A percentile compares a stretch with the other conserved stretches of the same genome.
Conservation (phyloP, 2,888 invertebrate genomes). For the Xestia xanthographa region DNA sequence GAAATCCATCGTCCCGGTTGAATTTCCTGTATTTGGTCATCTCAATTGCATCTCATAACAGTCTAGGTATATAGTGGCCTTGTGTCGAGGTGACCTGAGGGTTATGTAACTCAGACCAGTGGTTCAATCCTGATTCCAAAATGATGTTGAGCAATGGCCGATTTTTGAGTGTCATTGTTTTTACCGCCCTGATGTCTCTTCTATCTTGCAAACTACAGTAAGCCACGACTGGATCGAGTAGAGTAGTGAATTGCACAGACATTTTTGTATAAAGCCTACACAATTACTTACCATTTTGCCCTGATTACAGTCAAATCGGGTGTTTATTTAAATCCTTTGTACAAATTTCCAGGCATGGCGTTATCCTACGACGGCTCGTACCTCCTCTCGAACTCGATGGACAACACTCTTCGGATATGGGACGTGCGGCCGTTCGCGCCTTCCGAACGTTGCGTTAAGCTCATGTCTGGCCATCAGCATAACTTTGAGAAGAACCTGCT, state of each 20-base stretch:
- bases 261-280: not conserved
- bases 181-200: not conserved
- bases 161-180: not conserved
- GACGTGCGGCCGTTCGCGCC: slow-evolving; percentile 99
- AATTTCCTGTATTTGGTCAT: no score
- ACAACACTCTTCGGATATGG: slow-evolving; percentile 98
- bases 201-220: not conserved
- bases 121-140: not conserved
- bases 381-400: slow-evolving; percentile 98
- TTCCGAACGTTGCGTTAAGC: slow-evolving; percentile 97
- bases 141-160: not conserved
- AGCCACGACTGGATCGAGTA: not conserved
- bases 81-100: not conserved
- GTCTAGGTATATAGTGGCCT: not conserved
- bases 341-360: slow-evolving; percentile 90
- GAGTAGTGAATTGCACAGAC: not conserved
- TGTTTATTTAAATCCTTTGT: not conserved
- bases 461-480: slow-evolving; percentile 98
- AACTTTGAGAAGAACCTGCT: slow-evolving; percentile 99
- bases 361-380: slow-evolving; percentile 97
- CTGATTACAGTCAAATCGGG: not conserved
- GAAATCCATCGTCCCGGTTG: no score
- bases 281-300: not conserved
- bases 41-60: not conserved
- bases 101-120: not conserved